A percentile compares a stretch with the other conserved stretches of the same genome.
phyloP scores from a whole-genome alignment of 37 sponge, comb jelly and placozoan species.

The Cladorhizidae sp. region DNA sequence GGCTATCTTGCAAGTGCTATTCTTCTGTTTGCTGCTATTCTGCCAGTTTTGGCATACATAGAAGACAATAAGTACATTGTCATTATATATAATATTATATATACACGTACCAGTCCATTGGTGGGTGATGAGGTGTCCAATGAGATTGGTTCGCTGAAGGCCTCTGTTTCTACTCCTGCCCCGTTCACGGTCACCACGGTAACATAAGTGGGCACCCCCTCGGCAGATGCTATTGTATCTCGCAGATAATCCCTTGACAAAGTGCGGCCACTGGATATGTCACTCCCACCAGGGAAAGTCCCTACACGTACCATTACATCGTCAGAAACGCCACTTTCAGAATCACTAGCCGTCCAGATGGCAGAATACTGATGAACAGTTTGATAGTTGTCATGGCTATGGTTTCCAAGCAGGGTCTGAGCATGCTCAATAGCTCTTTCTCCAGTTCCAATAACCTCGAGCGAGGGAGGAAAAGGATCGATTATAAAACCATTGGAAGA shows the following conservation, averaged over 20 bases:
- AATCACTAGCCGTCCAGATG: conserved; percentile 48
- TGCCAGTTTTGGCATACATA: too few relatives aligned
- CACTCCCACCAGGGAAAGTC: conserved; percentile 73
- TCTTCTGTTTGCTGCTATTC: too few relatives aligned
- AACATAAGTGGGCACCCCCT: conserved; percentile 66
- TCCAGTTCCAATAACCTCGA: conserved; percentile 51
- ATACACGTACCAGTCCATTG: conserved; percentile 58
- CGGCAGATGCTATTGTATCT: neutral
- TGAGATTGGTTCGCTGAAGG: conserved; percentile 50
- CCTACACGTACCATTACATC: conserved; percentile 46
- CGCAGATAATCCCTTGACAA: conserved; percentile 13
- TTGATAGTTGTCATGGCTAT: conserved; percentile 27
- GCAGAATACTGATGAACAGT: conserved; percentile 19
- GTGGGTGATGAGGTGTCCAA: conserved; percentile 67
- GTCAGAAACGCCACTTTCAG: conserved; percentile 20
- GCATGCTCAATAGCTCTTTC: conserved; percentile 49
- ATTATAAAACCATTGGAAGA: conserved; percentile 83
- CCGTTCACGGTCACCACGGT: conserved; percentile 54
- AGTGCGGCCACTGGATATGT: conserved; percentile 24
- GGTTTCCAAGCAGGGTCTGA: neutral
- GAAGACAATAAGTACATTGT: neutral
- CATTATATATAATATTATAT: neutral
- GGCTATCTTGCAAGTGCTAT: too few relatives aligned
- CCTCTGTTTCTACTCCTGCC: conserved; percentile 49
- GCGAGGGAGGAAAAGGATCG: conserved; percentile 63